Evolutionary conservation across 2,888 invertebrate genomes (phyloP), one percentile per base, ranked within the genome.

Genomic region (Uropetala carovei): DNA sequence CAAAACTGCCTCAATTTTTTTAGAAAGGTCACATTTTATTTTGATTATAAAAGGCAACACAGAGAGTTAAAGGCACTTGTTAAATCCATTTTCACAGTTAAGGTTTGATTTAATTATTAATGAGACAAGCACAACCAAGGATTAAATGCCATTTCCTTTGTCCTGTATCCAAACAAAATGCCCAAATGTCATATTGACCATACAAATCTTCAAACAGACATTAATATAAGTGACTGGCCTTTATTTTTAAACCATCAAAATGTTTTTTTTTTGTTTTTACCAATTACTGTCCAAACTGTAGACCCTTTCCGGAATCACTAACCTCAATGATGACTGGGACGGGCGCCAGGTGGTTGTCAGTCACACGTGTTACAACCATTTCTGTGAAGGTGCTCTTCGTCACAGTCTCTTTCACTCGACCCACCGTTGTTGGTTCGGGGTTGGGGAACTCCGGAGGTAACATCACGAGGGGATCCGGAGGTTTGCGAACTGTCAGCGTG

Each of bases 331-430:
- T 97, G 95, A 98, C 96, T 94, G 98, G 98, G 92, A 94, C 94
- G 95, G 96, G 97, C 95, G 97, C 96, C 96, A 98, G 97, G 95
- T 97, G 97, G 96, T 99, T 99, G 96, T 98, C 98, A 94, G 99
- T 99, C 96, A 98, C 97, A 95, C 99, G 96, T 94, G 98, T 99
- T 96, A 98, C 98, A 94, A 98, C 98, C 93, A 98, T 98, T 96
- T 99, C 98, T 94, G 98, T 98, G 96, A 98, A 97, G 94, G 98
- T 98, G 95, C 98, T 98, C 97, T 98, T 98, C 95, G 98, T 99
- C 96, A 99, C 98, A 95, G 98, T 98, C 96, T 99, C 99, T 94
- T 98, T 98, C 96, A 98, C 98, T 95, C 97, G 96, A 95, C 98
- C 98, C 95, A 98, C 96, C 94, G 97, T 96, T 93, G 97, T 97